Evolutionary conservation across 1,140 invertebrate genomes (phyloP).

Genomic region (Archegozetes longisetosus): DNA sequence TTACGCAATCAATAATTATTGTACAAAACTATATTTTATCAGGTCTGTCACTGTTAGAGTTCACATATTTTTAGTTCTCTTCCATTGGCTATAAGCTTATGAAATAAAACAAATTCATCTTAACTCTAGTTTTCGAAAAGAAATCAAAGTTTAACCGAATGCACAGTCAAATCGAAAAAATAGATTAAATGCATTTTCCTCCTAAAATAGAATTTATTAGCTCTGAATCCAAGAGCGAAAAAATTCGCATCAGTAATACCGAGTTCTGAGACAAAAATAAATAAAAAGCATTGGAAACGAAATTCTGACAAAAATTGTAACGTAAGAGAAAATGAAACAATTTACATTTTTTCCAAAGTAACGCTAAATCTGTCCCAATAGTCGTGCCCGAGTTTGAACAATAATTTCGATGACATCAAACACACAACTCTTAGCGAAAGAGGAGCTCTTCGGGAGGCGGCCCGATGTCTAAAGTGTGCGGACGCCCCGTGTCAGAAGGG

Average conservation of each 20-base stretch:
- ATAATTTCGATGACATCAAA: slow-evolving; percentile 94
- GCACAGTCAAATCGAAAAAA: too few species aligned
- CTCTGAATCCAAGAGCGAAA: slow-evolving; percentile 64
- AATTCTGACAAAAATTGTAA: slow-evolving; percentile 67
- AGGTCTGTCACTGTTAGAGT: too few species aligned
- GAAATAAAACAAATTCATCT: too few species aligned
- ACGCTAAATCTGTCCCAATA: neutral
- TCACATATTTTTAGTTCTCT: too few species aligned
- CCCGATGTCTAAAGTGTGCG: slow-evolving; percentile 84
- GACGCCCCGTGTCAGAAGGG: slow-evolving; percentile 97
- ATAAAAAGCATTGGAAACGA: slow-evolving; percentile 87
- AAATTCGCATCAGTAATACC: slow-evolving; percentile 56
- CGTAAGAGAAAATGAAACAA: slow-evolving; percentile 37
- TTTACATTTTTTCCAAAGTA: neutral
- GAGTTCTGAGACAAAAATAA: slow-evolving; percentile 61
- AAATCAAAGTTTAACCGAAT: too few species aligned
- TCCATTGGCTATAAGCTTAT: too few species aligned
- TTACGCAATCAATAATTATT: too few species aligned
- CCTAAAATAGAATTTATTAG: slow-evolving; percentile 62
- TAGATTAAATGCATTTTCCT: too few species aligned
- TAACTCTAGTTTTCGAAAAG: too few species aligned
- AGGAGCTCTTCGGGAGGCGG: slow-evolving; percentile 74
- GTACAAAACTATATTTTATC: too few species aligned
- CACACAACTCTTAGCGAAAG: slow-evolving; percentile 90
- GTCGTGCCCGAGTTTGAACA: slow-evolving; percentile 38